phyloP scores from a whole-genome alignment of 2,113 vertebrate species.

The Lepidiolamprologus cunningtoni region DNA sequence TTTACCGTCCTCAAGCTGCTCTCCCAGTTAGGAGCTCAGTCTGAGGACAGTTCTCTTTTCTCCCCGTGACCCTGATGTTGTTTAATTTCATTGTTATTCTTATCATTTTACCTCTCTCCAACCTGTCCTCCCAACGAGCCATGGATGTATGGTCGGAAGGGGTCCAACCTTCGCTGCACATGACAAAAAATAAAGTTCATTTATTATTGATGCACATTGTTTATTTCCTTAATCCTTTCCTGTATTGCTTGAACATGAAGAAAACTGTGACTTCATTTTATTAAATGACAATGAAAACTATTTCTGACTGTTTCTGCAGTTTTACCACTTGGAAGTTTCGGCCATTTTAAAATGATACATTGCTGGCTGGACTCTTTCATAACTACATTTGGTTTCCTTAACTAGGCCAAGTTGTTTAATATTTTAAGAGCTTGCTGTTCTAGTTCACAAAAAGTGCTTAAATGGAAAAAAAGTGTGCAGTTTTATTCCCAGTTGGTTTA shows the following conservation, averaged over 20 bases:
- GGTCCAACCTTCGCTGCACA: not conserved
- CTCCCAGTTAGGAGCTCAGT: not conserved
- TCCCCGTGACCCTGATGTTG: not conserved
- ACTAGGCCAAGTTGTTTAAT: not conserved
- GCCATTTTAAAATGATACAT: not conserved
- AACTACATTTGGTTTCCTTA: not conserved
- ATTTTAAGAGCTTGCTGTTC: not conserved
- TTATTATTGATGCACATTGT: not conserved
- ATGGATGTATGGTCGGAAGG: not conserved
- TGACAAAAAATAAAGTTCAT: not conserved
- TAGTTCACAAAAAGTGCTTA: not conserved
- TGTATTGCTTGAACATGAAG: not conserved
- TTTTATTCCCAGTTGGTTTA: not conserved
- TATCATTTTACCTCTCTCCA: not conserved
- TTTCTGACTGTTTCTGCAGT: not conserved
- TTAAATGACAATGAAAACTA: not conserved
- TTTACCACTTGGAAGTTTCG: not conserved
- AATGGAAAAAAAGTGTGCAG: not conserved
- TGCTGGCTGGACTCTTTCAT: not conserved
- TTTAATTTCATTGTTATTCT: not conserved
- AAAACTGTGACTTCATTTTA: not conserved
- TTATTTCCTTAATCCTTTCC: not conserved
- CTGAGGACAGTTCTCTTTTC: not conserved
- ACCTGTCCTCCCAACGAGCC: not conserved
- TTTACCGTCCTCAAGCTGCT: not conserved